Evolutionary conservation across 2,888 invertebrate species (phyloP).

Genomic region (Orthosia cruda): DNA sequence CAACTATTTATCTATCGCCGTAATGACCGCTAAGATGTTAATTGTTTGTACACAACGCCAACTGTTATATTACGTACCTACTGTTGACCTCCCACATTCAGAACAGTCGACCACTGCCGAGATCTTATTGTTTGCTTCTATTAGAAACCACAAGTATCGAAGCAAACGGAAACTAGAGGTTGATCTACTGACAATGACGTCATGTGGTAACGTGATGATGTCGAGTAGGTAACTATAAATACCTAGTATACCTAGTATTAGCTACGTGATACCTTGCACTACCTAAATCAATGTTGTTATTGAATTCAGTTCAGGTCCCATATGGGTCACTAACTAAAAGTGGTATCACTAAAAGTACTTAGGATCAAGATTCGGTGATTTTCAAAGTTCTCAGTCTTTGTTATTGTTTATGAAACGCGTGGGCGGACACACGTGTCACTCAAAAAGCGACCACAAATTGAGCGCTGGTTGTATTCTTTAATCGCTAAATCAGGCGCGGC

Average conservation of each 20-base stretch:
- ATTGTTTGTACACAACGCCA: constrained; percentile 52
- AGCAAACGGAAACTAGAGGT: constrained; percentile 51
- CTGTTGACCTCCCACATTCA: constrained; percentile 49
- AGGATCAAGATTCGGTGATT: constrained; percentile 16
- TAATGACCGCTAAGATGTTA: constrained; percentile 55
- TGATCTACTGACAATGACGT: constrained; percentile 60
- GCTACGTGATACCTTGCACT: constrained; percentile 12
- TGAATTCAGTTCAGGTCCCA: constrained; percentile 20
- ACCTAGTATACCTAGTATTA: not conserved
- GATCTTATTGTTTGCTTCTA: constrained; percentile 39
- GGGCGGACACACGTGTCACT: constrained; percentile 54
- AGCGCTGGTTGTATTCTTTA: constrained; percentile 65
- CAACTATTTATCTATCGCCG: constrained; percentile 34
- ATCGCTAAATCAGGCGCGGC: constrained; percentile 70
- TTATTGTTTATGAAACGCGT: constrained; percentile 55
- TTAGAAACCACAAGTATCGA: constrained; percentile 56
- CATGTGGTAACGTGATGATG: constrained; percentile 60
- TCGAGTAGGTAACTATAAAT: constrained; percentile 17
- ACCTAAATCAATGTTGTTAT: constrained; percentile 6
- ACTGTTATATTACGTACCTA: constrained; percentile 51
- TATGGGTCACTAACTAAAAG: constrained; percentile 28
- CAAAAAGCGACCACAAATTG: constrained; percentile 10
- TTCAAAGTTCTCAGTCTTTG: constrained; percentile 28
- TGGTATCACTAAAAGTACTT: not conserved
- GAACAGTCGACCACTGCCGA: constrained; percentile 27